Conservation (phyloP, 1,140 invertebrate genomes). For the Trypoxylus dichotomus region DNA sequence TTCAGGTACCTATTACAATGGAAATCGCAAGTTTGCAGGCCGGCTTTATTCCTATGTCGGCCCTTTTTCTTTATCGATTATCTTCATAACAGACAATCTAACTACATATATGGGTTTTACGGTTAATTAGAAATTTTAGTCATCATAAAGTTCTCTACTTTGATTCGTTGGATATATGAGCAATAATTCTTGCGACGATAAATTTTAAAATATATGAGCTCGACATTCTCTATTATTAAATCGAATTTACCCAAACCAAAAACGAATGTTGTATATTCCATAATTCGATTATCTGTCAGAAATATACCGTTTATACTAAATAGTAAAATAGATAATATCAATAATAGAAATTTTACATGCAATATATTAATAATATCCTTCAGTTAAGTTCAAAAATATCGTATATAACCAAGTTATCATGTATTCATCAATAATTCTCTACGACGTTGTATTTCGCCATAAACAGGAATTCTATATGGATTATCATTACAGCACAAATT, state of each 20-base stretch:
- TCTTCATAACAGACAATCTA: background rate
- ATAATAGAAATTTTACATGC: constrained; percentile 23
- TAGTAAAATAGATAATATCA: constrained; percentile 9
- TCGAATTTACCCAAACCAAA: background rate
- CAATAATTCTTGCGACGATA: background rate
- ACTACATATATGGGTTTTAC: background rate
- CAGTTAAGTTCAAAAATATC: background rate
- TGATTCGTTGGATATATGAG: no score
- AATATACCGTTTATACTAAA: background rate
- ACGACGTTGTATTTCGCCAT: no score
- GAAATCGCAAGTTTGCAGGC: background rate
- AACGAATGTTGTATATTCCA: background rate
- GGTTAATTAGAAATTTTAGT: background rate
- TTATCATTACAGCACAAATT: background rate
- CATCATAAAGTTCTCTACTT: background rate
- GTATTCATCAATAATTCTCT: background rate
- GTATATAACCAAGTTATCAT: no score
- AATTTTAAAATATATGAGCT: background rate
- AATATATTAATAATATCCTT: constrained; percentile 17
- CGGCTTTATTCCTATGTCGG: background rate
- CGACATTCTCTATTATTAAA: background rate
- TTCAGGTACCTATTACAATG: background rate
- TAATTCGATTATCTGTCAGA: constrained; percentile 26
- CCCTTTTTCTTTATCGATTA: background rate
- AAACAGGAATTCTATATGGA: no score